Percentiles rank a stretch among this genome's conserved stretches.
Conservation (phyloP, 2,888 invertebrate species). For the Rugalucina vietnamica region DNA sequence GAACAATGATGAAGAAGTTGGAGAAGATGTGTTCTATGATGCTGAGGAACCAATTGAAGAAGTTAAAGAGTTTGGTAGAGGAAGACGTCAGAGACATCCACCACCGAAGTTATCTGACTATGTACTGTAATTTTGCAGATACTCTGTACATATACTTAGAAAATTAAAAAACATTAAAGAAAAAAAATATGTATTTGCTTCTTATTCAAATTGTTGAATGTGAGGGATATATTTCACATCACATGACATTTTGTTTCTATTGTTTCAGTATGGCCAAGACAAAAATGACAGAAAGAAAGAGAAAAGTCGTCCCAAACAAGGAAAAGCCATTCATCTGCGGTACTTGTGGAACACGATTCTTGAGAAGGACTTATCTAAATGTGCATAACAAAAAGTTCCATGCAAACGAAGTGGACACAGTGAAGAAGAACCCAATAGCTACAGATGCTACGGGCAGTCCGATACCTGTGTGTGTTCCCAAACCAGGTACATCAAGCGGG, state of each 20-base stretch:
- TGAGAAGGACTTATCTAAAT: not conserved
- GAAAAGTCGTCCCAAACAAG: not conserved
- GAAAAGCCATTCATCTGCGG: not conserved
- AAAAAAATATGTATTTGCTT: not conserved
- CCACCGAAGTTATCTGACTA: not conserved
- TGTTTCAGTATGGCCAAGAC: constrained; percentile 5
- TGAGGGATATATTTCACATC: too few relatives aligned
- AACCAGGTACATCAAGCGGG: too few relatives aligned
- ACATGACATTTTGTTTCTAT: not conserved
- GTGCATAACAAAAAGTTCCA: not conserved
- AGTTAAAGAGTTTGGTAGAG: not conserved
- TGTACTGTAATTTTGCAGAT: not conserved
- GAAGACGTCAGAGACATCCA: not conserved
- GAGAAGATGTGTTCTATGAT: not conserved
- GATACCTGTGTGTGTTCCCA: too few relatives aligned
- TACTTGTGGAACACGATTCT: not conserved
- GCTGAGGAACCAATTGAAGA: not conserved
- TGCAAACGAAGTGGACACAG: not conserved
- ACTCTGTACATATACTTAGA: not conserved
- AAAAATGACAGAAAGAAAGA: not conserved
- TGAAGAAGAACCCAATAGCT: not conserved
- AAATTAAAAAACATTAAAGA: not conserved
- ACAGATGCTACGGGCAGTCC: not conserved
- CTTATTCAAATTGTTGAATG: not conserved
- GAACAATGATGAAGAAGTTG: too few relatives aligned